phyloP scores from a whole-genome alignment of 23 tunicate species.

The Trididemnum nubilum region DNA sequence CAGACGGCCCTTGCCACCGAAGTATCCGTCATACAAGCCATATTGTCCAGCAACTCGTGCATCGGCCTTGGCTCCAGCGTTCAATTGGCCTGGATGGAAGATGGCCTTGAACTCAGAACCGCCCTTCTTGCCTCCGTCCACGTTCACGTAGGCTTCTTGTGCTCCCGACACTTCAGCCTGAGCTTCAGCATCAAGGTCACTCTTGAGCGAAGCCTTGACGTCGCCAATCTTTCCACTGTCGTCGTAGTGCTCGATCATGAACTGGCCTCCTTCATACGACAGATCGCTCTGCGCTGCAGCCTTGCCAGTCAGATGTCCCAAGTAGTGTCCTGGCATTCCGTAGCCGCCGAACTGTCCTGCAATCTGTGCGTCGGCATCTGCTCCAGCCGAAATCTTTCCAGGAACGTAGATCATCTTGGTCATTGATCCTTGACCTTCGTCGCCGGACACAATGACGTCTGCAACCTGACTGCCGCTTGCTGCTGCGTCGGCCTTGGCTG shows the following conservation, averaged over 20 bases:
- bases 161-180: not conserved
- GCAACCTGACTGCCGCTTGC: not conserved
- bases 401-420: not conserved
- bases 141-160: not conserved
- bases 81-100: not conserved
- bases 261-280: not conserved
- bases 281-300: not conserved
- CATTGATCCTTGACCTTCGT: not conserved
- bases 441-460: not conserved
- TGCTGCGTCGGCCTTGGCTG: not conserved
- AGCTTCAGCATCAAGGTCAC: not conserved
- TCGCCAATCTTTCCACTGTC: not conserved
- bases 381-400: not conserved
- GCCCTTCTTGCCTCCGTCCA: not conserved
- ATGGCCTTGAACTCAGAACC: not conserved
- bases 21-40: not conserved
- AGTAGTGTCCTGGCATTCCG: not conserved
- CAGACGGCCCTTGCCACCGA: not conserved
- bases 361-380: not conserved
- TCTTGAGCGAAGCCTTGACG: not conserved
- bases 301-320: not conserved
- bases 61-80: not conserved
- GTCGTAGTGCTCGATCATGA: not conserved
- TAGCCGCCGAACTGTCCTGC: slow-evolving; percentile 1
- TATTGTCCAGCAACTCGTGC: not conserved